These are phyloP conservation scores for Lordiphosa collinella DNA, from an alignment of 1,140 invertebrate species.

Conservation along the genomic window DNA sequence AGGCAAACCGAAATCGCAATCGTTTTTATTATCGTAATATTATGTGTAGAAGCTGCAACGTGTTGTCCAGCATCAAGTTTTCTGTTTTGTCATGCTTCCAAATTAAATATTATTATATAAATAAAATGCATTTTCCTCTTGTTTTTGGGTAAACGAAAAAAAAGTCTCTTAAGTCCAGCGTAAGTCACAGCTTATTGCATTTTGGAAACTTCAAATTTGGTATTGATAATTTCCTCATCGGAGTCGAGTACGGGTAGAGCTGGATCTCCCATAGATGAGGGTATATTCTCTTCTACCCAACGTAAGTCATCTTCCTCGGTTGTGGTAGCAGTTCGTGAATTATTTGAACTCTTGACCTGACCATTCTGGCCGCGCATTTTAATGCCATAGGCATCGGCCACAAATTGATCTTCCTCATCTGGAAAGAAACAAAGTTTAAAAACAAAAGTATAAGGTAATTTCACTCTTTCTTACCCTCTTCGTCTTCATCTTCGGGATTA, in stretches of 20 bases:
- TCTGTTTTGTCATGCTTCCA: slow-evolving; percentile 2
- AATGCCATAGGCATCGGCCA: slow-evolving; percentile 91
- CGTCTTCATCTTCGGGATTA: slow-evolving; percentile 90
- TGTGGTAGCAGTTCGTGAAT: slow-evolving; percentile 67
- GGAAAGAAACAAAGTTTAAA: not conserved
- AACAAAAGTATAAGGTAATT: no score
- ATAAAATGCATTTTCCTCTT: slow-evolving; percentile 10
- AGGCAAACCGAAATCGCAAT: not conserved
- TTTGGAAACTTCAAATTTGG: slow-evolving; percentile 94
- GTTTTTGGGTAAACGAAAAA: slow-evolving; percentile 4
- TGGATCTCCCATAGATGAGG: slow-evolving; percentile 86
- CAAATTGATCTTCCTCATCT: slow-evolving; percentile 88
- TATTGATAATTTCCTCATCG: slow-evolving; percentile 93
- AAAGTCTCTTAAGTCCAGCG: slow-evolving; percentile 64
- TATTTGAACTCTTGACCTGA: slow-evolving; percentile 35
- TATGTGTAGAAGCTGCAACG: slow-evolving; percentile 3
- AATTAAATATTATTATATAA: slow-evolving; percentile 13
- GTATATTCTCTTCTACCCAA: slow-evolving; percentile 96
- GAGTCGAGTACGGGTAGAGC: slow-evolving; percentile 91
- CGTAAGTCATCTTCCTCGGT: slow-evolving; percentile 90
- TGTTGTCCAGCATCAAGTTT: not conserved
- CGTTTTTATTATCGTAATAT: not conserved
- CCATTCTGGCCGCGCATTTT: slow-evolving; percentile 84
- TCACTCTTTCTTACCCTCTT: slow-evolving; percentile 81
- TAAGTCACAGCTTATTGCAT: slow-evolving; percentile 84